Base-by-base conservation (phyloP, 2,113 vertebrate species). In the Ctenomys sociabilis region DNA sequence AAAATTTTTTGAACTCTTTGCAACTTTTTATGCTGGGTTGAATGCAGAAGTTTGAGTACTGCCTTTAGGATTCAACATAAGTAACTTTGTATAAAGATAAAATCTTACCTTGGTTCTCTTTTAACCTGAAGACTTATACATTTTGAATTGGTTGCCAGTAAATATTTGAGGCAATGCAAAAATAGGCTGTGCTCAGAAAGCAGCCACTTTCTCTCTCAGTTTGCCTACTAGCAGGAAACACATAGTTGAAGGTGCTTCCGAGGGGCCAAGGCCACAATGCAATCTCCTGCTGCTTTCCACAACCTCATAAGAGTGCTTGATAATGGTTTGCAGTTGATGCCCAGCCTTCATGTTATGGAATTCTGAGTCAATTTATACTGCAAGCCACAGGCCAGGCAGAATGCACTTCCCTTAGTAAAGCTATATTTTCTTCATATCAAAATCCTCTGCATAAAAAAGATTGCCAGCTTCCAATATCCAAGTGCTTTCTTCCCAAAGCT, bases 241-340 rank as follows among this genome's bases (percentile, higher is more conserved):
- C 10, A 68, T 85, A 90, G 61, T 43, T 10, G 11, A 89, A 54
- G 24, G 37, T 84, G 9, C 37, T 30, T 66, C 40, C 68, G 32
- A 84, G 89, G 70, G 28, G 21, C 59, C 78, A 17, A 61, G 26
- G 24, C 77, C 49, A 85, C 49, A 92, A 19, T 49, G 12, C 61
- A 84, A 75, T 70, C 68, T 57, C 37, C 57, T 59, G 35, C 16
- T 82, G 94, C 86, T n/a, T 17, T 16, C 52, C 5, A 49, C 57
- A 66, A n/a, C 12, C 28, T 92, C 59, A 78, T 19, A 64, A 66
- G 7, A 68, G 26, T 45, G 52, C 66, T 78, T 78, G 94, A 43
- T 64, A 88, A 85, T 88, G 59, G 12, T 52, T 88, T 93, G 37
- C 78, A 35, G 61, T 95, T 90, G n/a, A 96, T 63, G 17, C 5